These are phyloP conservation scores for Poeciliopsis turrubarensis DNA, from an alignment of 2,113 vertebrate species.

Conservation along the genomic window DNA sequence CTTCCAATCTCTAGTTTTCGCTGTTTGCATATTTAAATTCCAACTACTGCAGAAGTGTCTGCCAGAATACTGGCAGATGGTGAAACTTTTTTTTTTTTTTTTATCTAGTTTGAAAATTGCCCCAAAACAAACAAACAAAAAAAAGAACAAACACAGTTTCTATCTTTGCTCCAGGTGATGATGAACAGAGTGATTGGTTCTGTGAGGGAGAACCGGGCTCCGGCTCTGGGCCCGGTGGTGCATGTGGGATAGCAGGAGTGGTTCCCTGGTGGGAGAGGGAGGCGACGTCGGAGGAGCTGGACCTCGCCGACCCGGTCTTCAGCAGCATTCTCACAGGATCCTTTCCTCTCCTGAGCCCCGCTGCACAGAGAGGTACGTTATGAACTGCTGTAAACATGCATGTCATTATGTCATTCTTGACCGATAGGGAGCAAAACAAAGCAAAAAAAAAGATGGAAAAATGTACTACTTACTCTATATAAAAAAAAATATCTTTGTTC, in stretches of 20 bases:
- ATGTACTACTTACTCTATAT: not conserved
- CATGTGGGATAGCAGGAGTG: slow-evolving; percentile 91
- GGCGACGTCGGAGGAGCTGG: slow-evolving; percentile 83
- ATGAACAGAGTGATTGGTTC: slow-evolving; percentile 99
- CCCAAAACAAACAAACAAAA: too few species aligned
- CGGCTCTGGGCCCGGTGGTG: slow-evolving; percentile 82
- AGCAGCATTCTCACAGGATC: slow-evolving; percentile 94
- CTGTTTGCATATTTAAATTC: too few species aligned
- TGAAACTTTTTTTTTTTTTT: too few species aligned
- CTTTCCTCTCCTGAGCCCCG: slow-evolving; percentile 91
- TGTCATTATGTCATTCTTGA: slow-evolving; percentile 10
- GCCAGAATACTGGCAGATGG: too few species aligned
- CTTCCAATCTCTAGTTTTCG: too few species aligned
- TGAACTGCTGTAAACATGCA: not conserved
- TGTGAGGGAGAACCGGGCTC: slow-evolving; percentile 89
- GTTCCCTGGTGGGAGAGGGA: slow-evolving; percentile 97
- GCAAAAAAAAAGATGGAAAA: too few species aligned
- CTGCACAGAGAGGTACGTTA: slow-evolving; percentile 86
- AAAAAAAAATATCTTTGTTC: not conserved
- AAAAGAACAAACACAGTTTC: not conserved
- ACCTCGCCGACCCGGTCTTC: slow-evolving; percentile 91
- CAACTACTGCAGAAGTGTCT: too few species aligned
- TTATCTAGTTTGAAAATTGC: too few species aligned
- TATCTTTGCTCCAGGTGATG: slow-evolving; percentile 83
- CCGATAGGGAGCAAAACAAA: slow-evolving; percentile 31